These are phyloP conservation scores for Hylomyscus alleni DNA, from an alignment of 2,797 vertebrate genomes.

Conservation along the genomic window DNA sequence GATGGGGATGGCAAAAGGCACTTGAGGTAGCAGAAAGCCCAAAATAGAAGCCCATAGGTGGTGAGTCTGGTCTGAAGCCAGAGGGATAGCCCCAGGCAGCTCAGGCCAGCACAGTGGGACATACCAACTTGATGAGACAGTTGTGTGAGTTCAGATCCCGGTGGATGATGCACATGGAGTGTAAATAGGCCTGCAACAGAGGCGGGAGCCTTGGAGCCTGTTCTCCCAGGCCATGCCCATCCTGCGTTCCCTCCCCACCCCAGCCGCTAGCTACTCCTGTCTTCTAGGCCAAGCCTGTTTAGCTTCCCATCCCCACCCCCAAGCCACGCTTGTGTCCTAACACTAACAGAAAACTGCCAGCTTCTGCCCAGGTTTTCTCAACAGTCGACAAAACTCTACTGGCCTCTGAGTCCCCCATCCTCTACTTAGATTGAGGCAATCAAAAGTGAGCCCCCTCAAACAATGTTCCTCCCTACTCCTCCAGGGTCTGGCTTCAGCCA, in stretches of 20 bases:
- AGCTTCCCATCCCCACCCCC: neutral
- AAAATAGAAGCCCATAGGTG: neutral
- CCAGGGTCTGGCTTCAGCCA: neutral
- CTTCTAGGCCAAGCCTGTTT: neutral
- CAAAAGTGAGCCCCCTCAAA: neutral
- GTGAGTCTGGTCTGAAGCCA: slow-evolving; percentile 1
- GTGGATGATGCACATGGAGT: slow-evolving; percentile 98
- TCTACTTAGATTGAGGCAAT: neutral
- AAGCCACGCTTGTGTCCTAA: neutral
- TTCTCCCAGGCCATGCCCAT: neutral
- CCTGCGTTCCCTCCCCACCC: neutral
- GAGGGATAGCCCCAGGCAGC: neutral
- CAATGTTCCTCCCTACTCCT: neutral
- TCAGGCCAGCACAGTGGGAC: slow-evolving; percentile 60
- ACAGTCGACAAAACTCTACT: neutral
- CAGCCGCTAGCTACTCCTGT: neutral
- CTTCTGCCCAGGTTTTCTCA: neutral
- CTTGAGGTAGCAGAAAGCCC: neutral
- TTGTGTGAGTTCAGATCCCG: slow-evolving; percentile 98
- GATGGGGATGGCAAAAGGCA: neutral
- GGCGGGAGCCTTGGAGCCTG: accelerated
- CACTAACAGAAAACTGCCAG: neutral
- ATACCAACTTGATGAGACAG: slow-evolving; percentile 97
- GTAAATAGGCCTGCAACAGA: slow-evolving; percentile 94
- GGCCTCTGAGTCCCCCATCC: neutral